Percentiles rank a stretch among this genome's conserved stretches.
phyloP scores from a whole-genome alignment of 2,888 invertebrate species.

The Drosophila fulvimacula region DNA sequence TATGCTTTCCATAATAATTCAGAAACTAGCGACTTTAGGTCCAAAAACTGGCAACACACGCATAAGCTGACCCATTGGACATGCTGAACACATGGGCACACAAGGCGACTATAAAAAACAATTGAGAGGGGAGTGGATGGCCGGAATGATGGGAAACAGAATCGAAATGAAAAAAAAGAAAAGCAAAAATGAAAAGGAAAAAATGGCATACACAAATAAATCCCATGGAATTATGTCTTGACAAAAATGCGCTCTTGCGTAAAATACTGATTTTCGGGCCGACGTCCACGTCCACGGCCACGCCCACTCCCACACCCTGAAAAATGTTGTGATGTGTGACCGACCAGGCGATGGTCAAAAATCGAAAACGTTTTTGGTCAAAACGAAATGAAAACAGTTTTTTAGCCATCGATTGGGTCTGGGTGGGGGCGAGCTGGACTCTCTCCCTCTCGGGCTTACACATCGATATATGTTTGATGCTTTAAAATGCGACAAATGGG shows the following conservation, averaged over 20 bases:
- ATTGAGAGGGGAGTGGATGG: conserved; percentile 24
- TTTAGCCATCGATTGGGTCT: conserved; percentile 52
- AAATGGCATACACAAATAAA: conserved; percentile 76
- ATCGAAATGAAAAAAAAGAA: conserved; percentile 42
- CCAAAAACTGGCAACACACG: conserved; percentile 74
- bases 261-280: conserved; percentile 76
- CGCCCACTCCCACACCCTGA: background rate
- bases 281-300: background rate
- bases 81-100: conserved; percentile 18
- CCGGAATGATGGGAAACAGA: conserved; percentile 41
- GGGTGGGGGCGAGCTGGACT: background rate
- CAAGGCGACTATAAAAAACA: conserved; percentile 68
- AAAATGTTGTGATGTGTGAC: conserved; percentile 60
- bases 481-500: conserved; percentile 68
- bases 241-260: conserved; percentile 79
- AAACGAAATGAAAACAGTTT: conserved; percentile 64
- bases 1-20: conserved; percentile 79
- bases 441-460: conserved; percentile 3
- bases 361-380: conserved; percentile 66
- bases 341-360: conserved; percentile 70
- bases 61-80: conserved; percentile 54
- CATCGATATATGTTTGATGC: conserved; percentile 58
- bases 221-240: conserved; percentile 81
- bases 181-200: conserved; percentile 25
- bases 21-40: conserved; percentile 74